phyloP scores from a whole-genome alignment of 2,888 invertebrate species.

The Polyommatus iphigenia region DNA sequence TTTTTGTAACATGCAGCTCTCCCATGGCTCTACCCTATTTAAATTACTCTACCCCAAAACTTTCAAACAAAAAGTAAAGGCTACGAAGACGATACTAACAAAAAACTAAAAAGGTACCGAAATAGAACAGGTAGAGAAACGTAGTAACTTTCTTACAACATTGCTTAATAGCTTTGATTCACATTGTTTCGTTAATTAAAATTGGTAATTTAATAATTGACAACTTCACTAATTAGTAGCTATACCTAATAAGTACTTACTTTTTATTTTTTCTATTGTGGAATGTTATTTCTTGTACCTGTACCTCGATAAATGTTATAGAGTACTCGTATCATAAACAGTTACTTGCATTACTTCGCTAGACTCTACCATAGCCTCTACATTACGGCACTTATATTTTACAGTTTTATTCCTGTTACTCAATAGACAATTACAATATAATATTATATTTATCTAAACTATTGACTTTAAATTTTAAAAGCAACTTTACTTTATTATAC shows the following conservation, averaged over 20 bases:
- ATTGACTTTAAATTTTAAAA: background rate
- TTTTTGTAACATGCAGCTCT: no score
- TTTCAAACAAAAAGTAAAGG: background rate
- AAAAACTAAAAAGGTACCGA: background rate
- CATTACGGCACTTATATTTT: background rate
- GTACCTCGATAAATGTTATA: background rate
- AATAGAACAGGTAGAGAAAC: slow-evolving; percentile 2
- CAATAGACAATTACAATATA: background rate
- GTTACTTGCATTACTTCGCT: background rate
- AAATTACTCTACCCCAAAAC: no score
- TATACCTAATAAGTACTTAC: background rate
- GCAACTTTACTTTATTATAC: background rate
- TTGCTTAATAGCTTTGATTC: background rate
- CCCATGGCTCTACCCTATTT: background rate
- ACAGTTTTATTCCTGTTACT: slow-evolving; percentile 8
- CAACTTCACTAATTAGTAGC: background rate
- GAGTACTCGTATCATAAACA: background rate
- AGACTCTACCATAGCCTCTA: background rate
- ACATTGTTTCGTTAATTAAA: background rate
- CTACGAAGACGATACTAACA: background rate
- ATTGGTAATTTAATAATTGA: background rate
- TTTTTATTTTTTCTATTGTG: background rate
- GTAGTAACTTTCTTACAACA: background rate
- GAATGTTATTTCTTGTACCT: background rate
- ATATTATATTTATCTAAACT: background rate